A percentile compares a stretch with the other conserved stretches of the same genome.
phyloP scores from a whole-genome alignment of 1,140 invertebrate genomes.

The Lordiphosa clarofinis region DNA sequence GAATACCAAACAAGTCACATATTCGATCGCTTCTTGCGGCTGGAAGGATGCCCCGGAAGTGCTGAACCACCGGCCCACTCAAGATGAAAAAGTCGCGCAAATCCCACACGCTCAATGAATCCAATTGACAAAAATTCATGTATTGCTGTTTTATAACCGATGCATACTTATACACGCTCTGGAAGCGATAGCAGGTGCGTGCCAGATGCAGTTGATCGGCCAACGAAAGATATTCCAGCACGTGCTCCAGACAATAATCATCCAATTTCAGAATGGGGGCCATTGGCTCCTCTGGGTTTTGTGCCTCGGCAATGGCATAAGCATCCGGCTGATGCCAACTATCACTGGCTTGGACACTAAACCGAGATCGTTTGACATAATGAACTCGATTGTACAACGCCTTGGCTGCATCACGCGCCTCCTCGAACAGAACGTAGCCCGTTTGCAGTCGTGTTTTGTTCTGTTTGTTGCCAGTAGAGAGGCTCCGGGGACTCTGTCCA shows the following conservation, averaged over 20 bases:
- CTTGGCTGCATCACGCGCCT: too few species aligned
- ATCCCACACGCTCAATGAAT: constrained; percentile 47
- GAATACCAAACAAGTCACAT: constrained; percentile 20
- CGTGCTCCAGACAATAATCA: constrained; percentile 37
- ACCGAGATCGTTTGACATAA: constrained; percentile 6
- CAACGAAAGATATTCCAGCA: constrained; percentile 12
- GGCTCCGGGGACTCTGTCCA: not conserved
- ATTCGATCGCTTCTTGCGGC: constrained; percentile 19
- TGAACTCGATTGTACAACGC: constrained; percentile 13
- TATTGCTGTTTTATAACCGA: too few species aligned
- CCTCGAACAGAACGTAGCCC: constrained; percentile 32
- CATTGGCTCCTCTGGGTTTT: not conserved
- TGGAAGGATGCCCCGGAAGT: constrained; percentile 22
- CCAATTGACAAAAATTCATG: constrained; percentile 17
- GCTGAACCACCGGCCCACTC: constrained; percentile 27
- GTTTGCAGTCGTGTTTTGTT: not conserved
- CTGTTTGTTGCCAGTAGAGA: not conserved
- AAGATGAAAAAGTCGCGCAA: constrained; percentile 48
- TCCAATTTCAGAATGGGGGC: constrained; percentile 30
- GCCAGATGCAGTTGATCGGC: constrained; percentile 48
- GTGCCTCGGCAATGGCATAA: not conserved
- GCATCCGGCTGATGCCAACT: constrained; percentile 64
- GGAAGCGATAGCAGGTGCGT: constrained; percentile 39
- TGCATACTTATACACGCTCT: constrained; percentile 27
- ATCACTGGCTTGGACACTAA: constrained; percentile 42